Evolutionary conservation across 2,888 invertebrate species (phyloP), one percentile per base, ranked within the genome.

Genomic region (Diaphora mendica): DNA sequence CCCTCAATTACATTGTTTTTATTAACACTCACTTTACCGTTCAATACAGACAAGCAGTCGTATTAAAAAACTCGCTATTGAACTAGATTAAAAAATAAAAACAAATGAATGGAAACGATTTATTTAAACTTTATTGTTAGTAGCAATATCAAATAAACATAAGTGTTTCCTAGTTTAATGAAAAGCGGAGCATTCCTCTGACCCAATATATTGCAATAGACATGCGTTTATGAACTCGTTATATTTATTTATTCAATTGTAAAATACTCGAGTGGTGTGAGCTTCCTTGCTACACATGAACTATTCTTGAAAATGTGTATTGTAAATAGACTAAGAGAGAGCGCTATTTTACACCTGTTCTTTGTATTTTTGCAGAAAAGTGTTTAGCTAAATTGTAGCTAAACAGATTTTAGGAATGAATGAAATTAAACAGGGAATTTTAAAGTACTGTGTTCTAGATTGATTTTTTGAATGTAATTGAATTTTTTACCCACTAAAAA

Each of bases 141-240:
- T 26, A 15, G 4, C 26, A 59, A 59, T 26, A 59, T 26, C 26
- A 26, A 59, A 59, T 13, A 59, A 59, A 15, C 26, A 1, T 26
- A 26, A 59, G 26, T 59, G 26, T 59, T 59, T 20, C 66, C 26
- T 33, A 26, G 13, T 70, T 68, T 84, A 87, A 86, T 82, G 70
- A 70, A 30, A 76, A 71, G 39, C 64, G 70, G 55, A 35, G 26
- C 71, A 71, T 75, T 72, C 68, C 72, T 42, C 64, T 74, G 67
- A 76, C 64, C 70, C 48, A 74, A 70, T 73, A 70, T n/a, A 70
- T n/a, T 59, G 62, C 39, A 64, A 42, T 69, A 42, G 66, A 64
- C 65, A 44, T 42, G 90, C 89, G 88, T 88, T 89, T 80, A 82
- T 85, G 85, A 83, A 79, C 75, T 65, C 64, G n/a, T 70, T 78